Conservation (phyloP, 2,797 vertebrate species). For the Acipenser ruthenus region DNA sequence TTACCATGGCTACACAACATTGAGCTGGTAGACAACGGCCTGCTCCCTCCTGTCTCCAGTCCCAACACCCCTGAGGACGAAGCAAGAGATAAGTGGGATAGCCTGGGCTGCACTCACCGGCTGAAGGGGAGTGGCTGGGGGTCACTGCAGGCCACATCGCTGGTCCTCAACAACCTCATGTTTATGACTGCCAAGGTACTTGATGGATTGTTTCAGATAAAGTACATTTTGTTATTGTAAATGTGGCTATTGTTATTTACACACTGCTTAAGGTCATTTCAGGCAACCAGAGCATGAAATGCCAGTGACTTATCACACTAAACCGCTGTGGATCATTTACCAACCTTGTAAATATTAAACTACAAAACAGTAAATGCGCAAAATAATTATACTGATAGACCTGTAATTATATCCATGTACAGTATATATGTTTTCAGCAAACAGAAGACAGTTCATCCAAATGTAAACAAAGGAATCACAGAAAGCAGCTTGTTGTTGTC, state of each 20-base stretch:
- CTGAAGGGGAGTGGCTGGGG: slow-evolving; percentile 94
- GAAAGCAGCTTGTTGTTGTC: too few species aligned
- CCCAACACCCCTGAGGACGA: slow-evolving; percentile 91
- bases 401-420: too few species aligned
- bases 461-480: too few species aligned
- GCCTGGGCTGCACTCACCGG: slow-evolving; percentile 52
- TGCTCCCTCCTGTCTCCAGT: slow-evolving; percentile 84
- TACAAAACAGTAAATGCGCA: too few species aligned
- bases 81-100: slow-evolving; percentile 60
- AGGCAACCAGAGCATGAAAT: too few species aligned
- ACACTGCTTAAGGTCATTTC: too few species aligned
- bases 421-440: too few species aligned
- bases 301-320: too few species aligned
- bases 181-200: slow-evolving; percentile 88
- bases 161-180: slow-evolving; percentile 98
- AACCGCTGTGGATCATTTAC: too few species aligned
- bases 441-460: too few species aligned
- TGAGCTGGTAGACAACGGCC: slow-evolving; percentile 86
- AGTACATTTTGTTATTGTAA: background rate
- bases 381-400: too few species aligned
- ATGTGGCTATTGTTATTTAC: background rate
- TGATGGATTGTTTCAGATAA: background rate
- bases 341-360: too few species aligned
- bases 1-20: slow-evolving; percentile 96
- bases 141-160: slow-evolving; percentile 87